Percentiles rank a stretch among this genome's conserved stretches.
Conservation (phyloP, 2,113 vertebrate species). For the Noturus placidus region DNA sequence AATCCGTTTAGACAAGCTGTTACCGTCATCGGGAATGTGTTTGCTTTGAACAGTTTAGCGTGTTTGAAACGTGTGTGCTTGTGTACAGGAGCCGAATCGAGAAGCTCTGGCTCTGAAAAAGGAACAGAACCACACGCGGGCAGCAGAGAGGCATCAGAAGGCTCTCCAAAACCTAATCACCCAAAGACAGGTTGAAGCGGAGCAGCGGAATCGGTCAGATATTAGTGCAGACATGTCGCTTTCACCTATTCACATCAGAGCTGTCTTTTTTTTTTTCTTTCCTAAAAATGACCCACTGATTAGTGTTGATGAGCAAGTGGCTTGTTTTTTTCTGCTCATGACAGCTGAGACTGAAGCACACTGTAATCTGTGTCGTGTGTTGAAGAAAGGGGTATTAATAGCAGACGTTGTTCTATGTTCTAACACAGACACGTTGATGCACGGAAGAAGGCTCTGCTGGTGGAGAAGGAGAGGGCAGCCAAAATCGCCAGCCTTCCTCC, state of each 20-base stretch:
- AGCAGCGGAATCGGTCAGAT: slow-evolving; percentile 73
- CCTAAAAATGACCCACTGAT: background rate
- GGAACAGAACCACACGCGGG: slow-evolving; percentile 77
- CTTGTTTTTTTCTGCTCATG: background rate
- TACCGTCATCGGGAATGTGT: background rate
- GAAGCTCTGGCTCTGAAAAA: slow-evolving; percentile 71
- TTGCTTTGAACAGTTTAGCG: background rate
- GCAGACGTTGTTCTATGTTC: background rate
- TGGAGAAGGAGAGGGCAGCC: slow-evolving; percentile 84
- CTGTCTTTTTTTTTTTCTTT: background rate
- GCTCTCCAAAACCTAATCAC: slow-evolving; percentile 83
- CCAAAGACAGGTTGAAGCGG: slow-evolving; percentile 73
- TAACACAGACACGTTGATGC: slow-evolving; percentile 73
- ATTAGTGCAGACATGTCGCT: background rate
- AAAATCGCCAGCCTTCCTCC: slow-evolving; percentile 82
- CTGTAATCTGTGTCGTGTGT: slow-evolving; percentile 1
- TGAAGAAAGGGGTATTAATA: background rate
- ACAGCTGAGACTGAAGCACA: background rate
- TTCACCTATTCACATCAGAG: background rate
- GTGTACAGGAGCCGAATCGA: slow-evolving; percentile 74
- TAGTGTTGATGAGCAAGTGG: background rate
- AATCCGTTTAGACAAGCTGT: background rate
- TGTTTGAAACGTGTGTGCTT: background rate
- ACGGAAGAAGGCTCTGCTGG: slow-evolving; percentile 79
- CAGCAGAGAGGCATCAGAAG: slow-evolving; percentile 80